phyloP scores from a whole-genome alignment of 2,888 invertebrate species.

The Plebejus anna region DNA sequence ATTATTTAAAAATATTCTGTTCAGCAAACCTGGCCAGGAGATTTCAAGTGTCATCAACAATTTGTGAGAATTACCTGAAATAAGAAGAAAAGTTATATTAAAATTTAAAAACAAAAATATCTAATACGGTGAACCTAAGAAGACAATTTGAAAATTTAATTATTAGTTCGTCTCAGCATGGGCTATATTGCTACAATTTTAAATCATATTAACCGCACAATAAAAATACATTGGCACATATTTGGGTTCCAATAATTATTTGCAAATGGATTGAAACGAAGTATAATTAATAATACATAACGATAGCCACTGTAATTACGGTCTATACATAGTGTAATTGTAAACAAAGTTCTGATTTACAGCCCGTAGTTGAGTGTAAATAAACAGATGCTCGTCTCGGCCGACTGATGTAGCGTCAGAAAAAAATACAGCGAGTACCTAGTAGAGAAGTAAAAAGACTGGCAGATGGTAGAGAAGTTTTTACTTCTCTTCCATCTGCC shows the following conservation, averaged over 20 bases:
- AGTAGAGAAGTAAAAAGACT: too few species aligned
- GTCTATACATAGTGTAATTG: constrained; percentile 43
- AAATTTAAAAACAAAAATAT: not conserved
- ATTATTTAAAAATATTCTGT: too few species aligned
- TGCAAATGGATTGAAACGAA: not conserved
- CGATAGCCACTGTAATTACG: constrained; percentile 7
- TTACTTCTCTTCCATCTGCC: too few species aligned
- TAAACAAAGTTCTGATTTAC: constrained; percentile 72
- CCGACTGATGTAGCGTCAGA: constrained; percentile 45
- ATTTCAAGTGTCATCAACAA: not conserved
- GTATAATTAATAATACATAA: not conserved
- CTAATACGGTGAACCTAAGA: too few species aligned
- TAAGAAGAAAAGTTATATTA: not conserved
- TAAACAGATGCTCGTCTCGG: constrained; percentile 47
- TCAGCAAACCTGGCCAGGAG: not conserved
- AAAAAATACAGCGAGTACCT: constrained; percentile 34
- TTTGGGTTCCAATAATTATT: not conserved
- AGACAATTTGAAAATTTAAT: too few species aligned
- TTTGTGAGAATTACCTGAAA: not conserved
- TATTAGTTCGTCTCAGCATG: too few species aligned
- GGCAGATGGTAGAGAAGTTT: too few species aligned
- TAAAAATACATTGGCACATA: too few species aligned
- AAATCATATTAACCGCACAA: too few species aligned
- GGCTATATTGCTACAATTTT: too few species aligned
- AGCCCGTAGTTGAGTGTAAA: constrained; percentile 64